Evolutionary conservation across 2,888 invertebrate species (phyloP).

Genomic region (Orgyia antiqua): DNA sequence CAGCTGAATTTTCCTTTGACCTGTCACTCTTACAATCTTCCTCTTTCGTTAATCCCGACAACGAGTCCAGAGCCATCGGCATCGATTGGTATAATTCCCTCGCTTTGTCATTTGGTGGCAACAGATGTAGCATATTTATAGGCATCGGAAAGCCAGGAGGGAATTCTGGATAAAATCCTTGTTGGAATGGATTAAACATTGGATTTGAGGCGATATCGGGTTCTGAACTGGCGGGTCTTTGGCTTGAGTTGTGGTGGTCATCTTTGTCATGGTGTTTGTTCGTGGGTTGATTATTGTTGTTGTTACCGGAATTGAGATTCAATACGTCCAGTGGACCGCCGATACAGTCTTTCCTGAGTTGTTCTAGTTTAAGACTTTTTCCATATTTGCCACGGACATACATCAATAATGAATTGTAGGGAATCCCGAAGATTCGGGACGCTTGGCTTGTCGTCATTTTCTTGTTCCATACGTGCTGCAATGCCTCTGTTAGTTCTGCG

Average conservation of each 20-base stretch:
- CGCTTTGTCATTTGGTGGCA: conserved; percentile 88
- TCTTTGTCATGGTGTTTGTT: conserved; percentile 79
- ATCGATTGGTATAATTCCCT: conserved; percentile 79
- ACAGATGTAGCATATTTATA: conserved; percentile 89
- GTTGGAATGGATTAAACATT: conserved; percentile 87
- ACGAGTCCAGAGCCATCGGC: conserved; percentile 77
- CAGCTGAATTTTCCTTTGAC: conserved; percentile 80
- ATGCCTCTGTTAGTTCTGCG: conserved; percentile 92
- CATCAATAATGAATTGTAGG: conserved; percentile 95
- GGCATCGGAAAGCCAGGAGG: conserved; percentile 89
- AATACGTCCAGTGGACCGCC: conserved; percentile 88
- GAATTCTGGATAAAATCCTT: conserved; percentile 91
- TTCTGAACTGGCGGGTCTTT: conserved; percentile 83
- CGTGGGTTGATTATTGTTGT: conserved; percentile 76
- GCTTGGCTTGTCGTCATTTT: conserved; percentile 97
- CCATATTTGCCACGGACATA: conserved; percentile 95
- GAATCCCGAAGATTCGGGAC: conserved; percentile 92
- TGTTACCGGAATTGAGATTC: conserved; percentile 79
- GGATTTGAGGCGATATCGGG: conserved; percentile 81
- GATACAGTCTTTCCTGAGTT: conserved; percentile 92
- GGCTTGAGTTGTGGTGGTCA: conserved; percentile 59
- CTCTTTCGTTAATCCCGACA: conserved; percentile 74
- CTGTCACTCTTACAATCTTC: conserved; percentile 82
- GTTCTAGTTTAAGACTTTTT: conserved; percentile 93
- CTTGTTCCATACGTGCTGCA: conserved; percentile 96